Conservation (phyloP, 2,888 invertebrate genomes). For the Apodemia hepburni region DNA sequence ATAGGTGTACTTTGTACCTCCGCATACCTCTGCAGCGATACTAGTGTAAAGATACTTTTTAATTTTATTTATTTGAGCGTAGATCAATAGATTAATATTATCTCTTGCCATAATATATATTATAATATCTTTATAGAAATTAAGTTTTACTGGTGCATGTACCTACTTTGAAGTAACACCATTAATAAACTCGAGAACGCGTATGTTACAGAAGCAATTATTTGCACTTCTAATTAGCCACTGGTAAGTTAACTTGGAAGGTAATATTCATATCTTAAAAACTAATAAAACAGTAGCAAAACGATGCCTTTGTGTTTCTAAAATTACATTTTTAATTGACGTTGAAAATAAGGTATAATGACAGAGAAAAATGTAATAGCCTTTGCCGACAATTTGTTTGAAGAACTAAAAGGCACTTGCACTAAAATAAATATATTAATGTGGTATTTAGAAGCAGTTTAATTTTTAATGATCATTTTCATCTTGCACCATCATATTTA, state of each 20-base stretch:
- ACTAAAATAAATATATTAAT: too few relatives aligned
- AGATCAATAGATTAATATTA: too few relatives aligned
- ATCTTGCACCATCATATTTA: too few relatives aligned
- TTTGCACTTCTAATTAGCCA: constrained; percentile 8
- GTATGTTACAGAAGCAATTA: constrained; percentile 1
- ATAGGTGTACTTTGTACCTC: too few relatives aligned
- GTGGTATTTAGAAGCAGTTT: too few relatives aligned
- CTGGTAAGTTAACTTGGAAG: background rate
- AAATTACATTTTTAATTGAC: background rate
- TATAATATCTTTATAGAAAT: background rate
- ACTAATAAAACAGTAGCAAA: constrained; percentile 12
- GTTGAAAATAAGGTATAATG: background rate
- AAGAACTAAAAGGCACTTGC: too few relatives aligned
- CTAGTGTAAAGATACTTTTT: too few relatives aligned
- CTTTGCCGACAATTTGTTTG: too few relatives aligned
- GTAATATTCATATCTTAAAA: constrained; percentile 8
- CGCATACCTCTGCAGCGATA: too few relatives aligned
- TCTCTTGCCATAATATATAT: background rate
- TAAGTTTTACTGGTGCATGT: background rate
- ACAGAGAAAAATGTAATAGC: too few relatives aligned
- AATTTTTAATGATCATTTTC: too few relatives aligned
- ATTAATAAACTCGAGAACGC: constrained; percentile 6
- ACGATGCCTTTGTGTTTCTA: background rate
- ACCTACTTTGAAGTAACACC: background rate
- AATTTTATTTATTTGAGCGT: too few relatives aligned